Base-by-base conservation (phyloP, 2,113 vertebrate genomes). In the Malurus melanocephalus region DNA sequence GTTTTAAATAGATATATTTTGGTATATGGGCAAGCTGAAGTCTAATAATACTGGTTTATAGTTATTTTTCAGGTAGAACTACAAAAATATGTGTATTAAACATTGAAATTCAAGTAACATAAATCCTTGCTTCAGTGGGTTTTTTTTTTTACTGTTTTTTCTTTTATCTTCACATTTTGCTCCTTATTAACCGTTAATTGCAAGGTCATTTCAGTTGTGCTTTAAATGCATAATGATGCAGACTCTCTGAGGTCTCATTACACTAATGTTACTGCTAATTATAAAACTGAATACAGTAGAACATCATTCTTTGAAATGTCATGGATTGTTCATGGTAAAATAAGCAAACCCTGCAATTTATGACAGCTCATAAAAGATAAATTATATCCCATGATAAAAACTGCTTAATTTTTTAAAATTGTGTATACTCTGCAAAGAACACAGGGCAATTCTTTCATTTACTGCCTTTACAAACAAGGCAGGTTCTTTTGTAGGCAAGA, bases 191-290 rank as follows among this genome's bases (percentile, higher is more conserved):
- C 87, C 1, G 3, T 92, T 93, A 87, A 82, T 92, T 90, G 83
- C 78, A 82, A 82, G 73, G 77, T 87, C 71, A 28, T 46, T 48
- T 85, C 62, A 74, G 23, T 73, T 85, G 52, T 28, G 65, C 35
- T 93, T 76, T 61, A 81, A 73, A 61, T 80, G 80, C 65, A 20
- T 75, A 85, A 85, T 55, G 51, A 69, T 78, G 60, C 48, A 73
- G 74, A 71, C 57, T 76, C 48, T 87, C 49, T 46, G 30, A 81
- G 53, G 78, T 73, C 71, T 83, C 32, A 6, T 91, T 92, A 80
- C 21, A 21, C 57, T 91, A 60, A 82, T 87, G 46, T 67, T 85
- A 53, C 59, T 59, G 59, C 61, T 95, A 71, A 88, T 91, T 90
- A 84, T 87, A 65, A 80, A 92, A 69, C 60, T 66, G 74, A 62